Percentiles rank a stretch among this genome's conserved stretches.
Conservation (phyloP, 2,113 vertebrate genomes). For the Tachuris rubrigastra region DNA sequence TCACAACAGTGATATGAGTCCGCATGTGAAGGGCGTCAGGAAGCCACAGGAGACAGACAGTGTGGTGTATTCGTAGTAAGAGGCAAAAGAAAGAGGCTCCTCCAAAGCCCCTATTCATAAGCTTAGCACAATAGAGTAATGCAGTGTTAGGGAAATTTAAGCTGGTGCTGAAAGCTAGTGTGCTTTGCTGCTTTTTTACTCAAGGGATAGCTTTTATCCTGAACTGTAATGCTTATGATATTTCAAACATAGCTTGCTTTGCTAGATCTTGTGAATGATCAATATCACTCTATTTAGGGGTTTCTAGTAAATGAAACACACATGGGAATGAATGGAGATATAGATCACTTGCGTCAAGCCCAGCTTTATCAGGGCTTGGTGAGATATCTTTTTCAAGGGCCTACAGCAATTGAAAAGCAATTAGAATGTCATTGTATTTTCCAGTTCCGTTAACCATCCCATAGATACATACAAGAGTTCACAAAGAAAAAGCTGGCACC, state of each 20-base stretch:
- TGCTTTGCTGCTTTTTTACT: slow-evolving; percentile 25
- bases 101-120: slow-evolving; percentile 21
- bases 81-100: neutral
- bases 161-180: neutral
- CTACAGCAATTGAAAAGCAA: slow-evolving; percentile 1
- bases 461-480: neutral
- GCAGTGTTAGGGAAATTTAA: slow-evolving; percentile 5
- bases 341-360: slow-evolving; percentile 13
- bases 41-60: neutral
- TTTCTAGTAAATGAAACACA: slow-evolving; percentile 14
- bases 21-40: neutral
- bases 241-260: slow-evolving; percentile 30
- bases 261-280: slow-evolving; percentile 43
- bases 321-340: slow-evolving; percentile 18
- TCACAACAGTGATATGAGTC: neutral
- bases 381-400: slow-evolving; percentile 38
- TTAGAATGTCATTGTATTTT: slow-evolving; percentile 16
- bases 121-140: neutral
- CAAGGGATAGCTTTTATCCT: slow-evolving; percentile 36
- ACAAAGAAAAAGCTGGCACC: neutral
- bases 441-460: neutral
- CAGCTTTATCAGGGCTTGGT: neutral
- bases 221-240: neutral
- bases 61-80: neutral
- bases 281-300: neutral